Base-by-base conservation (phyloP, 2,888 invertebrate genomes). In the Bhutanitis thaidina region DNA sequence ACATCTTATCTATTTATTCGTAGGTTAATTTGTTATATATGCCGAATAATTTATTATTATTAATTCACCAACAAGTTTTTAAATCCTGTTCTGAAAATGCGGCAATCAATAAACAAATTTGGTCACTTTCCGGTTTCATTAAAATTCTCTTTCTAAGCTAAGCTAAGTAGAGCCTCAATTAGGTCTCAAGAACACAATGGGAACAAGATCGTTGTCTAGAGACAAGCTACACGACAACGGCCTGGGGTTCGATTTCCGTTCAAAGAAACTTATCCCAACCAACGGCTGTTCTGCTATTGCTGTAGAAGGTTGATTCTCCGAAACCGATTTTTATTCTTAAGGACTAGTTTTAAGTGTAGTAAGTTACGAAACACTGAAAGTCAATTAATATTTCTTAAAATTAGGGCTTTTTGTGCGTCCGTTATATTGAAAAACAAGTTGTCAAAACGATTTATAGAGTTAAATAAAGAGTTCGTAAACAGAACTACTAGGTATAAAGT, bases 191-290 rank as follows among this genome's bases (percentile, higher is more conserved):
- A 71, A 77, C 74, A 87, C 85, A 86, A 86, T 86, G 81, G 81
- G 60, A 64, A 63, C 64, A 65, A 82, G 85, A 86, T 86, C 79
- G 67, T 85, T 86, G 82, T 85, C 84, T 61, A 59, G 58, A 61
- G 59, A 61, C 62, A 62, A 52, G 67, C 71, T 80, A 81, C 80
- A 74, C 81, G 80, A 74, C 70, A 69, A 71, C 76, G 56, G 75
- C 74, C 71, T 60, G 60, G 58, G 70, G 78, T 82, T 81, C 74
- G 78, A 74, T 76, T 84, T 82, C 81, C 80, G 81, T 79, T 81
- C 72, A 60, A 66, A 72, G 64, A 80, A 82, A 85, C 76, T 69
- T 75, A 77, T 79, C 81, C 77, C 85, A 84, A 85, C 77, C 74
- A 79, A 76, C 77, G 74, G 70, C 71, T 64, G 65, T 68, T 63